Evolutionary conservation across 2,888 invertebrate species (phyloP), one percentile per base, ranked within the genome.

Genomic region (Lamellibrachia columna): DNA sequence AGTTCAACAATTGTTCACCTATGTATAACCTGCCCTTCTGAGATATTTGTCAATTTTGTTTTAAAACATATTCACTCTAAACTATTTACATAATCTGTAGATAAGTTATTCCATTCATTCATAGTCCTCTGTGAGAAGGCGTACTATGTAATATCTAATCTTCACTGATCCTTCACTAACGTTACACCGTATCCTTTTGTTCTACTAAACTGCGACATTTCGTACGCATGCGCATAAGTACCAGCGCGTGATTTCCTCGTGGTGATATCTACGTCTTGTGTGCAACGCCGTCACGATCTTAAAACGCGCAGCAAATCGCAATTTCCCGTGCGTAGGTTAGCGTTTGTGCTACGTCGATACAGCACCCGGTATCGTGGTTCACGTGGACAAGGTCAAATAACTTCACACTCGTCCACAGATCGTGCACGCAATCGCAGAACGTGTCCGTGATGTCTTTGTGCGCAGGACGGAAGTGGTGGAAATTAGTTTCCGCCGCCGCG

Each of bases 301-400:
- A 75, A 75, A 75, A 75, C 75, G 22, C n/a, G 75, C 75, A n/a
- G 22, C 75, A 75, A 75, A 75, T 75, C 75, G 75, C 75, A 75
- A 75, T 75, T 75, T 15, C 75, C 75, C 75, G 75, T 75, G 22
- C 75, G 75, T 75, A 75, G 22, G 75, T 15, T n/a, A 15, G 75
- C 75, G 75, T 1, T 15, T 22, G 6, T 75, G n/a, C 3, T 1
- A 75, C 40, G 22, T 75, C 75, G n/a, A 75, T 75, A 6, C 15
- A 75, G 22, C 6, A 15, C 60, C 60, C 75, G 22, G 75, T 75
- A n/a, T 75, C 22, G 22, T 22, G 75, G 3, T 75, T 15, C 22
- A 75, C 75, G 22, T 22, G 75, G 1, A 55, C 22, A 15, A 6
- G 75, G 75, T 75, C 75, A 75, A 4, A 75, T 22, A 22, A n/a